Base-by-base conservation (phyloP, 2,113 vertebrate species). In the Myotis brandtii region DNA sequence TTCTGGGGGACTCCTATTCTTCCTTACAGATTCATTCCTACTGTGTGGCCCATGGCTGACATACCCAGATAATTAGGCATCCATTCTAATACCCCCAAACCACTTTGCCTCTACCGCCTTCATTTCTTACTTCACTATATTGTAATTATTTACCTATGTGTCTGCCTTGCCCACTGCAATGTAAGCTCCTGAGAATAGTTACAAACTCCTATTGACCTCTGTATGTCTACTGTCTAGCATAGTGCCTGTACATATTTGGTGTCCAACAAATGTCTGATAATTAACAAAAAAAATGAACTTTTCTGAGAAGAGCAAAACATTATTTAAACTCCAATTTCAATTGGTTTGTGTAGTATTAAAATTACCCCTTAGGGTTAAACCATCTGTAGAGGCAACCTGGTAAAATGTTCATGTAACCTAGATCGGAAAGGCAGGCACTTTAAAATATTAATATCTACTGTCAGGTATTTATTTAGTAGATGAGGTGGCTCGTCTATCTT, bases 271-370 rank as follows among this genome's bases (percentile, higher is more conserved):
- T 69, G 59, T 40, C 18, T 90, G 54, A 80, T n/a, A 75, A 83
- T 77, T 32, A 95, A 81, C 59, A 85, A 73, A 85, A 73, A 7
- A 54, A 87, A 50, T 18, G 69, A 54, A 85, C 62, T 89, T 89
- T 93, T 77, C 56, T n/a, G 54, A 91, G 79, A 77, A 83, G 69
- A 56, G 43, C 25, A 64, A 91, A 93, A 75, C 20, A 80, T 95
- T 64, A 90, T 70, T 81, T 77, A 92, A 80, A 67, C 37, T 89
- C 56, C 34, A 32, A 89, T 89, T 93, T 84, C 70, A 87, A 43
- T 23, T 62, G 43, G 30, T 86, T 69, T 90, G 34, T 80, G 16
- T 34, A 46, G 34, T 73, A 80, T 46, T 64, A 43, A 92, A 88
- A 88, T 88, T 59, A 76, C 23, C 69, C 30, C 30, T 50, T 79